A percentile compares a stretch with the other conserved stretches of the same genome.
Conservation (phyloP, 2,888 invertebrate genomes). For the Sericinus montela region DNA sequence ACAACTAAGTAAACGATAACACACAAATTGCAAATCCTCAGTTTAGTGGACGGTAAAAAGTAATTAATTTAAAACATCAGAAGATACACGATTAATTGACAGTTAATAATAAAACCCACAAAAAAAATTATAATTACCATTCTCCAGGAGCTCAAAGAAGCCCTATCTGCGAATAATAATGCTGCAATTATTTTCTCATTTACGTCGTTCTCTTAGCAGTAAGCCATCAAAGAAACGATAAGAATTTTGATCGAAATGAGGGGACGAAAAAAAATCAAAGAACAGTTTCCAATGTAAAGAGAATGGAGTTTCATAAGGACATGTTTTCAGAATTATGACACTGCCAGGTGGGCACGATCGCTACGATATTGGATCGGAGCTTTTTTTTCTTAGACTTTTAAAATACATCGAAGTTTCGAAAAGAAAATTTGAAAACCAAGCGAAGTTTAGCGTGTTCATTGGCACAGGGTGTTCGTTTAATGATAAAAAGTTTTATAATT, state of each 20-base stretch:
- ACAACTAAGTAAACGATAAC: not conserved
- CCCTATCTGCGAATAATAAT: conserved; percentile 56
- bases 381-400: conserved; percentile 40
- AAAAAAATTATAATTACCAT: conserved; percentile 31
- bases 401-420: conserved; percentile 39
- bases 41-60: too few species aligned
- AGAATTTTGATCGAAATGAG: conserved; percentile 65
- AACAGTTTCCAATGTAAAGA: conserved; percentile 40
- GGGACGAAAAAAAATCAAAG: conserved; percentile 57
- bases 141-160: conserved; percentile 38
- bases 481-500: conserved; percentile 15
- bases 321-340: conserved; percentile 61
- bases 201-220: conserved; percentile 47
- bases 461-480: conserved; percentile 14
- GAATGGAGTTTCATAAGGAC: conserved; percentile 46
- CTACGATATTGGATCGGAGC: conserved; percentile 42
- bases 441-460: conserved; percentile 3
- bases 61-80: not conserved
- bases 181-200: conserved; percentile 67
- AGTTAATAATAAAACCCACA: conserved; percentile 34
- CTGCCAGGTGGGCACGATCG: conserved; percentile 60
- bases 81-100: conserved; percentile 44
- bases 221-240: conserved; percentile 49
- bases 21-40: not conserved
- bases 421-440: conserved; percentile 34